phyloP scores from a whole-genome alignment of 2,797 vertebrate species.

The Sebastes paucispinis region DNA sequence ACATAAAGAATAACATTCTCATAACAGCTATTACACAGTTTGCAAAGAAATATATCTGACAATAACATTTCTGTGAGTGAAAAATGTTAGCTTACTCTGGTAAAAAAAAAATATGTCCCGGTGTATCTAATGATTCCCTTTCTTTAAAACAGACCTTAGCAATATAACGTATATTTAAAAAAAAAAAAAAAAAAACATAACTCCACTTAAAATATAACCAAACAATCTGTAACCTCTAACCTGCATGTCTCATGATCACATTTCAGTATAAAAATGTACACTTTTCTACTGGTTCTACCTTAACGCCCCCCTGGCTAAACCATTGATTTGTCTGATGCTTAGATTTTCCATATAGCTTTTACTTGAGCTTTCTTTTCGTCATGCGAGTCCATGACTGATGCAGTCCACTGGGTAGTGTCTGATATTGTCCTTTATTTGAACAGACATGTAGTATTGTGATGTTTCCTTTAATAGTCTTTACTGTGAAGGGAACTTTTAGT shows the following conservation, averaged over 20 bases:
- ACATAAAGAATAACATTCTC: conserved; percentile 26
- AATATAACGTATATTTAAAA: conserved; percentile 42
- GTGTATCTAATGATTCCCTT: conserved; percentile 50
- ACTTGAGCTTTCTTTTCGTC: conserved; percentile 26
- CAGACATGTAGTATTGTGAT: conserved; percentile 18
- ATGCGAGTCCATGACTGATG: conserved; percentile 28
- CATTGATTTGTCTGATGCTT: conserved; percentile 55
- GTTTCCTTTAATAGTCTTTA: conserved; percentile 52
- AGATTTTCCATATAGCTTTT: conserved; percentile 30
- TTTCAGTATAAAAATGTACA: conserved; percentile 73
- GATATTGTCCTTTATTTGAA: conserved; percentile 40
- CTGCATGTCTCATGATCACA: conserved; percentile 57
- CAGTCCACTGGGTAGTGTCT: conserved; percentile 45
- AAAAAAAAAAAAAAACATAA: conserved; percentile 12
- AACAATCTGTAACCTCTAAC: conserved; percentile 58
- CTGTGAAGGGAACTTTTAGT: conserved; percentile 46
- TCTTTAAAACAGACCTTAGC: conserved; percentile 54
- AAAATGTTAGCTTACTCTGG: conserved; percentile 69
- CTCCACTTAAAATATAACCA: conserved; percentile 57
- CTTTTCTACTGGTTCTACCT: conserved; percentile 43
- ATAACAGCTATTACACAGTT: conserved; percentile 21
- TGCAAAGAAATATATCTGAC: conserved; percentile 31
- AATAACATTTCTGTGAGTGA: conserved; percentile 23
- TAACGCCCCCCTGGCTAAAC: conserved; percentile 36
- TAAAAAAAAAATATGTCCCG: conserved; percentile 36